Evolutionary conservation across 2,113 vertebrate species (phyloP).

Genomic region (Stigmatopora nigra): DNA sequence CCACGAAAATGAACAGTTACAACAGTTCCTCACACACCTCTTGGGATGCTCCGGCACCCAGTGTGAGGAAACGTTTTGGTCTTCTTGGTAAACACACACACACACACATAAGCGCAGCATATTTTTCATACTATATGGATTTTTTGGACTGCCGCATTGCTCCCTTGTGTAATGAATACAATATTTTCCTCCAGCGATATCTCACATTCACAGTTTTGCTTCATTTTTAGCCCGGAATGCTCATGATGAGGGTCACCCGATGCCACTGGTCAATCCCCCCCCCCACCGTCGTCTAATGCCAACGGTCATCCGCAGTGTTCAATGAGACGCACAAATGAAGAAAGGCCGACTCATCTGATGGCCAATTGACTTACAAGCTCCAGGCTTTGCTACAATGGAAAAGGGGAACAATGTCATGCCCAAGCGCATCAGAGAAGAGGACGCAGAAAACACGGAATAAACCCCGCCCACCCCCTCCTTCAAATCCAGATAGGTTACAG

Average conservation of each 20-base stretch:
- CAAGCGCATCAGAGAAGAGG: constrained; percentile 56
- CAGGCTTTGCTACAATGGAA: constrained; percentile 46
- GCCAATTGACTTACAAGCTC: constrained; percentile 32
- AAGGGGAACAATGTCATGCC: constrained; percentile 62
- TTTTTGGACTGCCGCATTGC: constrained; percentile 11
- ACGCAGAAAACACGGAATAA: constrained; percentile 42
- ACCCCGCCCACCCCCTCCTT: constrained; percentile 37
- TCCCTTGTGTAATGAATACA: constrained; percentile 15
- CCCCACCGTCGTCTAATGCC: neutral
- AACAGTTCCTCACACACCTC: constrained; percentile 17
- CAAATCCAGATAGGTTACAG: constrained; percentile 60
- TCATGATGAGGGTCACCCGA: constrained; percentile 40
- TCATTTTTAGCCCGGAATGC: constrained; percentile 38
- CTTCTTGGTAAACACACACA: neutral
- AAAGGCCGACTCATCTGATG: constrained; percentile 30
- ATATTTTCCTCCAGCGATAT: constrained; percentile 34
- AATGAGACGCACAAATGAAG: constrained; percentile 22
- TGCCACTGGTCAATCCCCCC: constrained; percentile 8
- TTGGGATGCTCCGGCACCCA: constrained; percentile 11
- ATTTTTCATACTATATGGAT: constrained; percentile 7
- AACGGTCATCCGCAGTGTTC: neutral
- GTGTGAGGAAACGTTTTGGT: constrained; percentile 9
- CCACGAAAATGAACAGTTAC: constrained; percentile 11
- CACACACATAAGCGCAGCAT: neutral
- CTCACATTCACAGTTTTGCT: constrained; percentile 31